These are phyloP conservation scores for Halcyon malimbica DNA, from an alignment of 2,113 vertebrate genomes.

Conservation along the genomic window DNA sequence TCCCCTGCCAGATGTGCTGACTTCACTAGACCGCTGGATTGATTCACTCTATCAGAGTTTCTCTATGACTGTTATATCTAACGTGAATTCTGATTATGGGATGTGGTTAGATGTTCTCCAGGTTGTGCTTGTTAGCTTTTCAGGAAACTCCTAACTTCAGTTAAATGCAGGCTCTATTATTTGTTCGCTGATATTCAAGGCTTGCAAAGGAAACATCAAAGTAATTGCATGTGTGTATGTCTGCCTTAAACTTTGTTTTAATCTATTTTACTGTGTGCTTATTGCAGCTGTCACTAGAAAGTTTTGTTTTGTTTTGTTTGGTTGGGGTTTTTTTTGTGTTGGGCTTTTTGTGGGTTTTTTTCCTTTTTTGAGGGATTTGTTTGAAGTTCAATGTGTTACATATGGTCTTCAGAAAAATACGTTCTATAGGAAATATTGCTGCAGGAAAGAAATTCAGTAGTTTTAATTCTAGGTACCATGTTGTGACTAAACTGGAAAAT, in stretches of 20 bases:
- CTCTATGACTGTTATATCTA: fast-evolving
- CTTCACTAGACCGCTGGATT: fast-evolving
- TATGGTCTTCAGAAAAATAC: background rate
- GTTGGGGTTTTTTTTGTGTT: background rate
- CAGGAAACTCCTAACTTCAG: background rate
- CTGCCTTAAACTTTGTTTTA: background rate
- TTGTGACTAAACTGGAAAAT: background rate
- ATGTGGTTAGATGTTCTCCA: background rate
- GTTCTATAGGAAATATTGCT: background rate
- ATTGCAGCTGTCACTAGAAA: background rate
- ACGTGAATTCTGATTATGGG: background rate
- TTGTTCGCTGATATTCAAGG: background rate
- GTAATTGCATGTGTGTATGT: background rate
- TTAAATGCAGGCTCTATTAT: background rate
- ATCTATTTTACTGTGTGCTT: background rate
- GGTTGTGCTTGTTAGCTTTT: background rate
- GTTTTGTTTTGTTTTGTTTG: background rate
- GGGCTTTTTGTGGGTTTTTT: background rate
- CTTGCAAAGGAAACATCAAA: background rate
- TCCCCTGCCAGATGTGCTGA: no score
- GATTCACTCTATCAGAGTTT: background rate
- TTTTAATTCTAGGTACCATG: background rate
- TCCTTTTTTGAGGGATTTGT: background rate
- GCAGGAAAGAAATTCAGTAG: background rate
- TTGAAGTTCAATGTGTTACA: background rate